Evolutionary conservation across 2,113 vertebrate genomes (phyloP), one percentile per base, ranked within the genome.

Genomic region (Vulpes ferrilata): DNA sequence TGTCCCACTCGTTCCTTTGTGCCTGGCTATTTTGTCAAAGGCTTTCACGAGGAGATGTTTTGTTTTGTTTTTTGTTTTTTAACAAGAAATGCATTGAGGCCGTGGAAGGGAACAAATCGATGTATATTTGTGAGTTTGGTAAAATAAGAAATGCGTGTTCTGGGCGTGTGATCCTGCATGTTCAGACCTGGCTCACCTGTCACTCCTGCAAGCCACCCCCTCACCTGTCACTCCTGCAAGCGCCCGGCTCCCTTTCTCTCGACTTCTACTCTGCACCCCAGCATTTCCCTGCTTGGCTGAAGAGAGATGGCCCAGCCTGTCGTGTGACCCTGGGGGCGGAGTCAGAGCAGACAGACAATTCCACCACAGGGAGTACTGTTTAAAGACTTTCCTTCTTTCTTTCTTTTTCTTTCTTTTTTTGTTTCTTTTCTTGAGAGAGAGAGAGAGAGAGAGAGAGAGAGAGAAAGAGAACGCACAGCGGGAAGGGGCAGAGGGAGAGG

Each of bases 71-170:
- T 43, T 43, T 43, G 43, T 43, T 88, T 88, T 1, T 22, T 91
- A 96, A 60, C 69, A 97, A 97, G 92, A 96, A 97, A 79, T 96
- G 76, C 96, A 94, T 84, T 96, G 97, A 95, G 80, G 25, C 0
- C n/a, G 51, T 82, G 85, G 60, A 94, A 95, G 78, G 16, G 71
- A 83, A 92, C 60, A 69, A 35, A 25, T 12, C 55, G 57, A n/a
- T 84, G 30, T 27, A 0, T 67, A n/a, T 90, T 71, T 81, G 62
- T 87, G 80, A 85, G 80, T 92, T 84, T 94, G 65, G 76, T 80
- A 16, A 71, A 80, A 86, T 35, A 88, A 89, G 89, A 82, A 86
- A 90, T 48, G 60, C 8, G 25, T 25, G 12, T 35, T 86, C 71
- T 84, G 48, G 82, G 69, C 32, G 0, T 57, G 53, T 0, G 10